Evolutionary conservation across 2,797 vertebrate genomes (phyloP), one percentile per base, ranked within the genome.

Genomic region (Cyprinodon diabolis): DNA sequence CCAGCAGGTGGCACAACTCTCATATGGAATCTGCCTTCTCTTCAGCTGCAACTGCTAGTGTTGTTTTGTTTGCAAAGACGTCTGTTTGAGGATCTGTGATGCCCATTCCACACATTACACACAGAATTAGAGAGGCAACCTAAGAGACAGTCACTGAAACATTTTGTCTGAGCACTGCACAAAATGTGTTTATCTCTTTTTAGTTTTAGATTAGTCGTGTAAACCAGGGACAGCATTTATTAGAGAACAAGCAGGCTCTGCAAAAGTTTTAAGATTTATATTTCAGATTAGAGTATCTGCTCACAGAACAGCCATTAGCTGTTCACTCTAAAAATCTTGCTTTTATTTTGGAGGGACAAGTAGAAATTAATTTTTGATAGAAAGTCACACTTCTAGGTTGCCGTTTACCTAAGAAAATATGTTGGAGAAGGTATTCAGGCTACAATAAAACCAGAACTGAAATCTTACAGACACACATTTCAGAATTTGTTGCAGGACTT

Each of bases 1-100:
- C 76, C 87, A 87, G 51, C 72, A 89, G 84, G 52, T 67, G 80
- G 79, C 69, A 60, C 13, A 56, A 15, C 19, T 56, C 51, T 1
- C 30, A 7, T 58, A 13, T 43, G 19, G 12, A 13, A 11, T 63
- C 37, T 43, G 19, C 60, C 9, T 25, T 10, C n/a, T 4, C 54
- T 21, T 43, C 9, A 21, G 13, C 19, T n/a, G 60, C 11, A 45
- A 2, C 21, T 12, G 40, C 13, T 23, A n/a, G 58, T 11, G 21
- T 17, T 45, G 62, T 23, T 65, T 65, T 21, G 40, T 23, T 45
- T 13, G 40, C 60, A 43, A 11, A 51, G 49, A 51, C 4, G 14
- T 15, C 14, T 51, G 14, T 19, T 1, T 19, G 2, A 40, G 37
- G 58, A 21, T 19, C 45, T 45, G 17, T 65, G 62, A 10, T 65